These are phyloP conservation scores for Pristionchus pacificus DNA, from an alignment of 1,140 invertebrate species.

Conservation along the genomic window DNA sequence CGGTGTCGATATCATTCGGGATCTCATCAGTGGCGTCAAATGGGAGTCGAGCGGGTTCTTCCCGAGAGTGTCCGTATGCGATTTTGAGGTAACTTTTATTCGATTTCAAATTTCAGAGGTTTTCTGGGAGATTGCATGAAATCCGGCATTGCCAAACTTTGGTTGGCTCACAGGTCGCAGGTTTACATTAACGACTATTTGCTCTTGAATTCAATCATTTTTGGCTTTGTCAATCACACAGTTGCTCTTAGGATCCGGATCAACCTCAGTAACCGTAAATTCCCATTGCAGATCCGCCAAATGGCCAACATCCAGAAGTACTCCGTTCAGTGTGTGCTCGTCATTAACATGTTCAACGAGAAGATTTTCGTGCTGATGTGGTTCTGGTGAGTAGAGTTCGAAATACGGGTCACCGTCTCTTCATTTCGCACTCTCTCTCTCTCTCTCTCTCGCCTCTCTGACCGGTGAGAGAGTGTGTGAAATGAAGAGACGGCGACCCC, in stretches of 20 bases:
- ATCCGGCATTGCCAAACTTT: conserved; percentile 12
- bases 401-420: no score
- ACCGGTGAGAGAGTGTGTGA: no score
- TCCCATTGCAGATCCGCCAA: conserved; percentile 51
- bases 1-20: conserved; percentile 49
- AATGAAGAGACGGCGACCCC: no score
- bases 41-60: conserved; percentile 59
- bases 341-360: conserved; percentile 64
- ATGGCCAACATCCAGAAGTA: conserved; percentile 59
- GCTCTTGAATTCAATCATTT: no score
- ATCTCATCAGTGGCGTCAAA: conserved; percentile 44
- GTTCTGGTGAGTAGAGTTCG: conserved; percentile 64
- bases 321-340: conserved; percentile 62
- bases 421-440: no score
- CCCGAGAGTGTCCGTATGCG: conserved; percentile 63
- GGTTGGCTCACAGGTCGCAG: no score
- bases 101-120: conserved; percentile 44
- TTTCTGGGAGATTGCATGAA: no score
- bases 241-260: no score
- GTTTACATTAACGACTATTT: no score
- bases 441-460: no score
- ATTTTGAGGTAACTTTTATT: conserved; percentile 61
- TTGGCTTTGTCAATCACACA: no score
- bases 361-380: conserved; percentile 65
- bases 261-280: no score